Conservation (phyloP, 2,888 invertebrate species). For the Philhelius pedissequus region DNA sequence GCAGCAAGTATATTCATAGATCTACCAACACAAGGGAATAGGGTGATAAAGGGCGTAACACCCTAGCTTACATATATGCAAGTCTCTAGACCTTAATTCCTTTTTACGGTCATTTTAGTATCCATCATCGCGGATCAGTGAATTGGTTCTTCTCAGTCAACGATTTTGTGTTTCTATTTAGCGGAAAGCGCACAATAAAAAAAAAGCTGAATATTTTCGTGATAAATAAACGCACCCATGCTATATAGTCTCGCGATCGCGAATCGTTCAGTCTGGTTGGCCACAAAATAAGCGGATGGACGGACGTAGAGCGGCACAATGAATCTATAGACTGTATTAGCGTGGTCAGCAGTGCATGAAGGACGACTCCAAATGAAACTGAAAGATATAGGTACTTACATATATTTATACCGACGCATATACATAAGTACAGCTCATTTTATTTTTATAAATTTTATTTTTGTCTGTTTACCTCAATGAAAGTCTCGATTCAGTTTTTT, state of each 20-base stretch:
- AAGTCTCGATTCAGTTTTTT: slow-evolving; percentile 37
- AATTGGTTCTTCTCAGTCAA: slow-evolving; percentile 70
- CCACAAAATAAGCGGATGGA: slow-evolving; percentile 56
- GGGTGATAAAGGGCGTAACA: slow-evolving; percentile 65
- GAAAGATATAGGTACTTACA: slow-evolving; percentile 31
- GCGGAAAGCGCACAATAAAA: slow-evolving; percentile 37
- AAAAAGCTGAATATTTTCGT: slow-evolving; percentile 59
- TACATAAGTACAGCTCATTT: slow-evolving; percentile 35
- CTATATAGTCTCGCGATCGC: slow-evolving; percentile 55
- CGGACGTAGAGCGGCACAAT: slow-evolving; percentile 43
- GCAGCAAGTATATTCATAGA: neutral
- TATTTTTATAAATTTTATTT: slow-evolving; percentile 12
- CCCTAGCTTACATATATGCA: slow-evolving; percentile 65
- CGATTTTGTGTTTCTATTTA: slow-evolving; percentile 67
- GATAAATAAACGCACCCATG: slow-evolving; percentile 61
- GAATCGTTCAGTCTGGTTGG: slow-evolving; percentile 68
- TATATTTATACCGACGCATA: neutral
- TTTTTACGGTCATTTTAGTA: slow-evolving; percentile 79
- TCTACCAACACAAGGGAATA: neutral
- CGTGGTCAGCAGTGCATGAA: slow-evolving; percentile 74
- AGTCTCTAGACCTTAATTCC: slow-evolving; percentile 78
- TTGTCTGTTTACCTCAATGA: slow-evolving; percentile 15
- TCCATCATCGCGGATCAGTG: slow-evolving; percentile 78
- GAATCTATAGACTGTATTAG: slow-evolving; percentile 43
- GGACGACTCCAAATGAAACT: slow-evolving; percentile 72